Percentiles rank a stretch among this genome's conserved stretches.
Evolutionary conservation across 2,797 vertebrate species (phyloP).

Genomic region (Leptodactylus fallax): DNA sequence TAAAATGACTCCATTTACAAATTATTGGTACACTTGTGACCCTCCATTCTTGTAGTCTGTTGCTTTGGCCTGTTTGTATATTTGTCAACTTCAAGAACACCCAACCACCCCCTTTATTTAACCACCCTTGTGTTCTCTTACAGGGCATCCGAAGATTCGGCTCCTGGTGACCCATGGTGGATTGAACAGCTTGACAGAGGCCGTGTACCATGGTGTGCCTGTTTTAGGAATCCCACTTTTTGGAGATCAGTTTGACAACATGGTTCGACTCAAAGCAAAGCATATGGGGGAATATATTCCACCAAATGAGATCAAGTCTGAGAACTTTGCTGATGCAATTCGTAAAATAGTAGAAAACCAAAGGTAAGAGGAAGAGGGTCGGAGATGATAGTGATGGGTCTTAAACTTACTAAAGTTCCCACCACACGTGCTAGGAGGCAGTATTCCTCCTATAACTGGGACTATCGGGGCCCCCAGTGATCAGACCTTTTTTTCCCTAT

Average conservation of each 20-base stretch:
- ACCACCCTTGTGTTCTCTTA: background rate
- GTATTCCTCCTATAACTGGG: no score
- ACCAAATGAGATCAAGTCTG: constrained; percentile 70
- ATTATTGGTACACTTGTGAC: background rate
- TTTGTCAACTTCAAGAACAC: no score
- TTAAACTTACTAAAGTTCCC: background rate
- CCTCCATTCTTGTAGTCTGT: no score
- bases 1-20: no score
- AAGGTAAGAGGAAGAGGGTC: constrained; percentile 67
- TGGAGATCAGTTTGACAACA: constrained; percentile 78
- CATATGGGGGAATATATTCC: constrained; percentile 72
- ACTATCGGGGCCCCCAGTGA: no score
- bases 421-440: no score
- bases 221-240: constrained; percentile 78
- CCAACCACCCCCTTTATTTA: no score
- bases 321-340: constrained; percentile 70
- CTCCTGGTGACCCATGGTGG: constrained; percentile 79
- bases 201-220: constrained; percentile 77
- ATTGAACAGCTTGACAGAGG: constrained; percentile 78
- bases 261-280: constrained; percentile 73
- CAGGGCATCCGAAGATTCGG: constrained; percentile 72
- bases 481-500: no score
- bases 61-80: no score
- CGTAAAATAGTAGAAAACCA: constrained; percentile 71
- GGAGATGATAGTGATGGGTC: background rate